A percentile compares a stretch with the other conserved stretches of the same genome.
These are phyloP conservation scores for Miichthys miiuy DNA, from an alignment of 2,797 vertebrate genomes.

Conservation along the genomic window DNA sequence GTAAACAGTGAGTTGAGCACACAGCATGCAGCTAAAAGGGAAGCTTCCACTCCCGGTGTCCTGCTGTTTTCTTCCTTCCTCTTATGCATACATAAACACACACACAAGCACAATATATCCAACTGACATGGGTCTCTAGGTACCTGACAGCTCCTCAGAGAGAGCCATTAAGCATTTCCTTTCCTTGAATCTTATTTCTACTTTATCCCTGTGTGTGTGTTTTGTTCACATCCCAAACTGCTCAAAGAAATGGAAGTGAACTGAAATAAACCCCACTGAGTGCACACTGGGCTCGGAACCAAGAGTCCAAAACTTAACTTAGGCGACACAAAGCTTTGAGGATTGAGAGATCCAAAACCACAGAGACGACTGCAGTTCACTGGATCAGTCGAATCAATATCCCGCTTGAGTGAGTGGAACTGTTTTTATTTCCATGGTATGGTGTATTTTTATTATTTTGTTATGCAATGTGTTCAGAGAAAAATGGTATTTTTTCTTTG, in stretches of 20 bases:
- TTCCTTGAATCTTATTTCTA: slow-evolving; percentile 49
- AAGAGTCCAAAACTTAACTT: slow-evolving; percentile 40
- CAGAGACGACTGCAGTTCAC: slow-evolving; percentile 58
- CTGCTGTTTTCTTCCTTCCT: slow-evolving; percentile 66
- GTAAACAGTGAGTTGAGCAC: slow-evolving; percentile 46
- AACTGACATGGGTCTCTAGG: slow-evolving; percentile 37
- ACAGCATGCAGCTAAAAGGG: slow-evolving; percentile 57
- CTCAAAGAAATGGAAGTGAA: slow-evolving; percentile 53
- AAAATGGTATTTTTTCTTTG: slow-evolving; percentile 47
- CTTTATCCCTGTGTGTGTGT: slow-evolving; percentile 26
- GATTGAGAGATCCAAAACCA: slow-evolving; percentile 45
- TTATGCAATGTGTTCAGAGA: slow-evolving; percentile 59
- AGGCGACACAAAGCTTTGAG: slow-evolving; percentile 32
- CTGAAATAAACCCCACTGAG: slow-evolving; percentile 41
- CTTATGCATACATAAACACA: slow-evolving; percentile 38
- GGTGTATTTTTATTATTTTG: slow-evolving; percentile 47
- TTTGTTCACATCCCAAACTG: slow-evolving; percentile 40
- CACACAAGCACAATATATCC: slow-evolving; percentile 47
- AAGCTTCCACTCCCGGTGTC: slow-evolving; percentile 58
- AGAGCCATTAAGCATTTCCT: slow-evolving; percentile 50
- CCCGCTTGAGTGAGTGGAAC: slow-evolving; percentile 47
- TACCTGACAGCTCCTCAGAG: slow-evolving; percentile 54
- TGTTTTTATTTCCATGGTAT: slow-evolving; percentile 29
- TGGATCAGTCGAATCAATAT: slow-evolving; percentile 49
- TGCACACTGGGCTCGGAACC: slow-evolving; percentile 44